Base-by-base conservation (phyloP, 2,888 invertebrate genomes). In the Cheilosia variabilis region DNA sequence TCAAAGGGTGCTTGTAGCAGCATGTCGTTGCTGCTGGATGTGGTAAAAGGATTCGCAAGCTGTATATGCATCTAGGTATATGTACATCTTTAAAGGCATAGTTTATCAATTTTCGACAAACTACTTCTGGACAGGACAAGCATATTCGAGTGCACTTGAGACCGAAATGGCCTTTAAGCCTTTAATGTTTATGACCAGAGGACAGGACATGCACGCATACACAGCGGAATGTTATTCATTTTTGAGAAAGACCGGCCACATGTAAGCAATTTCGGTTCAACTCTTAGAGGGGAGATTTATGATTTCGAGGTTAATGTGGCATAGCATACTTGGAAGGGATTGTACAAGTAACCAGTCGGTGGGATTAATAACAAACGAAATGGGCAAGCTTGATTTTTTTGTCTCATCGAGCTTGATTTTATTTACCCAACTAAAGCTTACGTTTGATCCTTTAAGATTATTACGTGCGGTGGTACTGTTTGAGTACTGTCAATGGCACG, bases 81-180 rank as follows among this genome's bases (percentile, higher is more conserved):
- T 10, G 10, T 52, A 22, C 52, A 63, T 37, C 62, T 66, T 57
- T 66, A 55, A 57, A 15, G 50, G 79, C 52, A 22, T 22, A 65
- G 68, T 68, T 79, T 83, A 73, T 79, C 83, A 73, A 79, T 83
- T 83, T 62, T 66, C 55, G 65, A 78, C 66, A 78, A 57, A 47
- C 57, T 50, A 41, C 55, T 69, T 66, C 57, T 55, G 37, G 60
- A 43, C 24, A 9, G 65, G 52, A 17, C 52, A 41, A 17, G 34
- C n/a, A 57, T 31, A 31, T 24, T 43, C 43, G 41, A 55, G 55
- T 68, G 15, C 66, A 41, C 47, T 58, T 77, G 43, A 58, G 34
- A 58, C 53, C 69, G 60, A 65, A 52, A 60, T 62, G 71, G 22
- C 71, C 57, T 72, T 68, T 45, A 78, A 71, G 55, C 53, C 55